A percentile compares a stretch with the other conserved stretches of the same genome.
Evolutionary conservation across 1,140 invertebrate species (phyloP).

Genomic region (Bombus waltoni): DNA sequence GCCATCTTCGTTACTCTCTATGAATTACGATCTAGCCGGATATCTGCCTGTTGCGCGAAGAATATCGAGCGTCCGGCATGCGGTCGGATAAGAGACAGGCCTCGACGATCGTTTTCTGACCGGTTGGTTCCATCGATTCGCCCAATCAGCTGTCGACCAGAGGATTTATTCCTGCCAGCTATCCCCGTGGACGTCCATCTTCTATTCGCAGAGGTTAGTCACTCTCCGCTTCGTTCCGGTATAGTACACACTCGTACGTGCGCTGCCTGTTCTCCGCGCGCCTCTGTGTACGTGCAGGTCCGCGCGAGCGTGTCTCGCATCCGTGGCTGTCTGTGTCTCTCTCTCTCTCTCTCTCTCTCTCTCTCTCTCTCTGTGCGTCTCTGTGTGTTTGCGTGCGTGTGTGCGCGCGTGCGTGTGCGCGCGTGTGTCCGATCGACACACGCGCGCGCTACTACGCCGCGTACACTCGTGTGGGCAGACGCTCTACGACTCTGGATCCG

Average conservation of each 20-base stretch:
- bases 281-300: no score
- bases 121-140: neutral
- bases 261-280: no score
- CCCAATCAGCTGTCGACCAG: constrained; percentile 31
- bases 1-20: no score
- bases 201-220: constrained; percentile 70
- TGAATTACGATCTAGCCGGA: no score
- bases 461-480: constrained; percentile 52
- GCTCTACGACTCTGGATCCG: neutral
- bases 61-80: constrained; percentile 29
- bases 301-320: neutral
- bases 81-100: neutral
- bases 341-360: no score
- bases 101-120: neutral
- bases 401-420: neutral
- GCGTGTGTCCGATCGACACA: neutral
- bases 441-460: no score
- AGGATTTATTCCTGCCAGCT: constrained; percentile 27
- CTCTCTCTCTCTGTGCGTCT: no score
- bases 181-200: constrained; percentile 44
- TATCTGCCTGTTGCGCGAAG: neutral
- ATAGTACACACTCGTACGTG: constrained; percentile 54
- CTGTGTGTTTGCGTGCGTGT: no score
- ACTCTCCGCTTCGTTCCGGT: constrained; percentile 63
- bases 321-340: neutral